Evolutionary conservation across 1,140 invertebrate genomes (phyloP).

Genomic region (Stegodyphus dumicola): DNA sequence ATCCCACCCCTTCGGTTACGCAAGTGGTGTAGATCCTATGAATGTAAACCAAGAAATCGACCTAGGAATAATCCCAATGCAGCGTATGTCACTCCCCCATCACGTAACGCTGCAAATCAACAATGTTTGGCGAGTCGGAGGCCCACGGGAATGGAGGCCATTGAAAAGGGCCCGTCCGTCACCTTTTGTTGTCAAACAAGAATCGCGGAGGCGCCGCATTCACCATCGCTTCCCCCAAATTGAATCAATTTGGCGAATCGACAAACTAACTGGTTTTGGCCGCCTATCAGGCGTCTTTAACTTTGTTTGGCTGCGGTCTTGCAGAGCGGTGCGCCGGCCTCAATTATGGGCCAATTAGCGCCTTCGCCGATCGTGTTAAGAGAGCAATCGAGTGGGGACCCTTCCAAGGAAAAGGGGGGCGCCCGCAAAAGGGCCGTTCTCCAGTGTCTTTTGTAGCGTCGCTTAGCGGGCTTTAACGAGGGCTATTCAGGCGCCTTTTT

Average conservation of each 20-base stretch:
- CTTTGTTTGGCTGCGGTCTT: constrained; percentile 45
- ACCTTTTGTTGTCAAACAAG: constrained; percentile 56
- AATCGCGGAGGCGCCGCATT: constrained; percentile 30
- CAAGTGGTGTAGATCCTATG: too few species aligned
- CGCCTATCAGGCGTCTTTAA: constrained; percentile 55
- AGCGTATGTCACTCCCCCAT: background rate
- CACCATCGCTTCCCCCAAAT: constrained; percentile 33
- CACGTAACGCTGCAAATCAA: background rate
- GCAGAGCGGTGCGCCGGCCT: background rate
- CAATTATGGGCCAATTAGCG: constrained; percentile 56
- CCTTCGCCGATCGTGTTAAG: constrained; percentile 9
- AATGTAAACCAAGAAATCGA: too few species aligned
- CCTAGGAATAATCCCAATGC: too few species aligned
- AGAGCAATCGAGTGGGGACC: constrained; percentile 1
- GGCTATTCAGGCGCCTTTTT: constrained; percentile 26
- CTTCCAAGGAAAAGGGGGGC: background rate
- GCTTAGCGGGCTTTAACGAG: constrained; percentile 52
- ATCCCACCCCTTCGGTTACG: too few species aligned
- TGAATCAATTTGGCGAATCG: constrained; percentile 59
- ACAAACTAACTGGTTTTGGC: constrained; percentile 57
- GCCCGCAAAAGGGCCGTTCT: background rate
- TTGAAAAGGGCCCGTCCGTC: background rate
- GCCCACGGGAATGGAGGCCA: background rate
- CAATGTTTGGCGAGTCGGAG: background rate
- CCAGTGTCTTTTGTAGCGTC: constrained; percentile 11